Conservation (phyloP, 1,140 invertebrate species). For the Laodelphax striatellus region DNA sequence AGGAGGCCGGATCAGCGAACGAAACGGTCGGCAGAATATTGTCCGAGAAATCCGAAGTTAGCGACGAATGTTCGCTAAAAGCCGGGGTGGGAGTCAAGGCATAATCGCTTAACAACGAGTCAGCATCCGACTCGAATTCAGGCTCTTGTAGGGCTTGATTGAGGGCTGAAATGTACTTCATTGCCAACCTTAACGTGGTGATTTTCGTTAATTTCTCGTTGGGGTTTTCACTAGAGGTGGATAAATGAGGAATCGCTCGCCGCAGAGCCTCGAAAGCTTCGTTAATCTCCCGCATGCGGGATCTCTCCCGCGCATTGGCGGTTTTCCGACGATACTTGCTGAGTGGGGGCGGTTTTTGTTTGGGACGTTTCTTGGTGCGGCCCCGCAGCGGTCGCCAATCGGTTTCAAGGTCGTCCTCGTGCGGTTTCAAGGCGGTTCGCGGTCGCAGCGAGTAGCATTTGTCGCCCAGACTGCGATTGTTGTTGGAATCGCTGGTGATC, state of each 20-base stretch:
- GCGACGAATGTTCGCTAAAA: slow-evolving; percentile 4
- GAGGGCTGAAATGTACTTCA: slow-evolving; percentile 74
- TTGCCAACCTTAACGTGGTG: slow-evolving; percentile 68
- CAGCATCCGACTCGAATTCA: slow-evolving; percentile 16
- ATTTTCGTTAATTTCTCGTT: slow-evolving; percentile 76
- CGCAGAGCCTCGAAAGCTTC: slow-evolving; percentile 70
- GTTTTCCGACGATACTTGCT: slow-evolving; percentile 83
- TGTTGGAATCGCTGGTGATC: slow-evolving; percentile 19
- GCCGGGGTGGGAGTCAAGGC: background rate
- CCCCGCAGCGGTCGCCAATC: slow-evolving; percentile 19
- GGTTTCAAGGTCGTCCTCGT: slow-evolving; percentile 8
- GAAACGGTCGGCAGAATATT: background rate
- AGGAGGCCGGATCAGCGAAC: background rate
- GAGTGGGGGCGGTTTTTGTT: slow-evolving; percentile 63
- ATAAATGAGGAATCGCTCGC: slow-evolving; percentile 49
- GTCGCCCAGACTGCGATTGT: slow-evolving; percentile 16
- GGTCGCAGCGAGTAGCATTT: slow-evolving; percentile 24
- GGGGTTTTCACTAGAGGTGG: slow-evolving; percentile 2
- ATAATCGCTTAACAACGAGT: slow-evolving; percentile 12
- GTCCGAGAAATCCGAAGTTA: background rate
- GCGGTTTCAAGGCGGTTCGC: slow-evolving; percentile 9
- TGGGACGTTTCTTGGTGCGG: slow-evolving; percentile 34
- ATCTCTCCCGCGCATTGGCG: slow-evolving; percentile 76
- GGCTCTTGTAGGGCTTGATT: slow-evolving; percentile 28
- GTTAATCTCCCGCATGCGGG: slow-evolving; percentile 81